Evolutionary conservation across 2,888 invertebrate genomes (phyloP).

Genomic region (Drosophila melanosoma): DNA sequence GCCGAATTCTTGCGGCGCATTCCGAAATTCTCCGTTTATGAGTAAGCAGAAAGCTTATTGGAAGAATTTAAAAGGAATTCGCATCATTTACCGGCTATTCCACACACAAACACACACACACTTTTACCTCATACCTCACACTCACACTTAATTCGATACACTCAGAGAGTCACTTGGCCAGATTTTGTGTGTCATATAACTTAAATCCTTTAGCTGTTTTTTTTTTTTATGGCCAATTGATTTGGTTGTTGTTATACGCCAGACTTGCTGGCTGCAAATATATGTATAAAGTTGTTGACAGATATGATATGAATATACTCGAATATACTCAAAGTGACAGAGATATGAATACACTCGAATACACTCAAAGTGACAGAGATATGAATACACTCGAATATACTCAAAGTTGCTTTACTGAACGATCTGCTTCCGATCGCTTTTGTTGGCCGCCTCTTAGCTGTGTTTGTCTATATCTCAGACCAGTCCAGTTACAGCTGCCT

Average conservation of each 20-base stretch:
- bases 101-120: neutral
- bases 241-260: neutral
- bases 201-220: slow-evolving; percentile 4
- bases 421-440: slow-evolving; percentile 33
- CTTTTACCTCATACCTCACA: neutral
- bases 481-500: slow-evolving; percentile 34
- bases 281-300: slow-evolving; percentile 15
- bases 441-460: slow-evolving; percentile 32
- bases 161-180: slow-evolving; percentile 1
- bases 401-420: slow-evolving; percentile 16
- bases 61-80: slow-evolving; percentile 7
- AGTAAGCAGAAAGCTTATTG: slow-evolving; percentile 1
- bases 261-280: neutral
- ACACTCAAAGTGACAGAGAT: slow-evolving; percentile 2
- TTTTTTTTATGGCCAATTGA: slow-evolving; percentile 4
- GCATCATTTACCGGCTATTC: slow-evolving; percentile 8
- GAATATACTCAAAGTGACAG: slow-evolving; percentile 9
- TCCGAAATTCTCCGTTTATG: neutral
- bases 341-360: slow-evolving; percentile 10
- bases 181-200: slow-evolving; percentile 9
- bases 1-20: neutral
- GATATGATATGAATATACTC: slow-evolving; percentile 13
- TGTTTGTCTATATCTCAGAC: neutral
- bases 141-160: slow-evolving; percentile 6
- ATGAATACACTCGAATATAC: slow-evolving; percentile 14